Conservation (phyloP, 2,113 vertebrate genomes). For the Aldabrachelys gigantea region DNA sequence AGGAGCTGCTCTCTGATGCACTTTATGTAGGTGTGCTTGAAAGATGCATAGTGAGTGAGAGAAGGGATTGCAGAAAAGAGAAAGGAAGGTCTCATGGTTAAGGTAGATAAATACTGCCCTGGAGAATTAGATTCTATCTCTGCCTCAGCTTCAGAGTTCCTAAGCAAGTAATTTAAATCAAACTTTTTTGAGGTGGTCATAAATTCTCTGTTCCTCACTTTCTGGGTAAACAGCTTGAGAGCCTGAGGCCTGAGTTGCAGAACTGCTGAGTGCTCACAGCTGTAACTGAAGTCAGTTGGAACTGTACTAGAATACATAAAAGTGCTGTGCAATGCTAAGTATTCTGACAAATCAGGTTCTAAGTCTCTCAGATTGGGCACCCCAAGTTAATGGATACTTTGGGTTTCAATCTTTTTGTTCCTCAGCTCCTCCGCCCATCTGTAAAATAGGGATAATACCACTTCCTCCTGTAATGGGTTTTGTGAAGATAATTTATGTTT, state of each 20-base stretch:
- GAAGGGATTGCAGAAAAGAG: not conserved
- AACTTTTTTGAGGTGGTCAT: not conserved
- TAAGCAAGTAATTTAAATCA: not conserved
- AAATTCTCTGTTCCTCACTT: not conserved
- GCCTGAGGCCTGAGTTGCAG: not conserved
- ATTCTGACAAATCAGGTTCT: not conserved
- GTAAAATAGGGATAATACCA: not conserved
- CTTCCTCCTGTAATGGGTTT: not conserved
- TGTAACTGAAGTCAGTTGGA: not conserved
- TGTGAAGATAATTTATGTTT: not conserved
- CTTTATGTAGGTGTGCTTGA: not conserved
- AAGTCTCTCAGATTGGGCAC: not conserved
- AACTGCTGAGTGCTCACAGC: not conserved
- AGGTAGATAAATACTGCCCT: not conserved
- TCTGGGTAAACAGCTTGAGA: not conserved
- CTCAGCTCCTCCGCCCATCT: not conserved
- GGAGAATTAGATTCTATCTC: not conserved
- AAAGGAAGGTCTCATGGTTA: not conserved
- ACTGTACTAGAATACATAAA: not conserved
- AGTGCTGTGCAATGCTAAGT: not conserved
- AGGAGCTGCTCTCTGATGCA: not conserved
- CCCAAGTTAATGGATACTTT: not conserved
- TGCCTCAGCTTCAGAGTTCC: not conserved
- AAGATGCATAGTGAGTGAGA: not conserved
- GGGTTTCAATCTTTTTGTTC: not conserved